phyloP scores from a whole-genome alignment of 2,797 vertebrate species.

The Rhinogobio ventralis region DNA sequence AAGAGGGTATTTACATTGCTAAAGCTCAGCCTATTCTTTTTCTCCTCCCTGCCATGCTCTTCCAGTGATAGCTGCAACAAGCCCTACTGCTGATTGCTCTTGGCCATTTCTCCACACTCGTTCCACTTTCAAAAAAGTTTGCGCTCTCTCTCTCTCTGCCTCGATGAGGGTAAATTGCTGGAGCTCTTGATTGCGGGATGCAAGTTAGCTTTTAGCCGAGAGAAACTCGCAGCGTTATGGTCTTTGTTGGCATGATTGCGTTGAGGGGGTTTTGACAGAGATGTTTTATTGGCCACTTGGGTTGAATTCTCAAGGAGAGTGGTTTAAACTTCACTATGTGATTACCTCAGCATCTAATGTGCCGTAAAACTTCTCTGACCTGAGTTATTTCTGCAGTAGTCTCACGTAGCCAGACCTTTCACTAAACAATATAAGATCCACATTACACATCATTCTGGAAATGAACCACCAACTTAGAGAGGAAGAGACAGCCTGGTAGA shows the following conservation, averaged over 20 bases:
- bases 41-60: conserved; percentile 12
- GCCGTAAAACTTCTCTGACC: conserved; percentile 14
- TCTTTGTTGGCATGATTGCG: conserved; percentile 43
- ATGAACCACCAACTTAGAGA: background rate
- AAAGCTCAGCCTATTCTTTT: conserved; percentile 39
- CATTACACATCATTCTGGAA: conserved; percentile 9
- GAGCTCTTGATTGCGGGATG: conserved; percentile 43
- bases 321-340: conserved; percentile 26
- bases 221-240: conserved; percentile 23
- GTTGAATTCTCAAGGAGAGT: conserved; percentile 45
- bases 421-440: background rate
- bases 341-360: conserved; percentile 34
- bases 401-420: conserved; percentile 1
- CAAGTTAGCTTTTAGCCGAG: conserved; percentile 41
- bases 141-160: conserved; percentile 6
- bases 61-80: conserved; percentile 35
- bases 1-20: conserved; percentile 50
- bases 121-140: conserved; percentile 40
- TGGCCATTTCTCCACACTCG: conserved; percentile 11
- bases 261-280: conserved; percentile 34
- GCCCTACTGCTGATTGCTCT: conserved; percentile 40
- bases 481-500: background rate
- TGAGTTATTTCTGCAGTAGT: conserved; percentile 21
- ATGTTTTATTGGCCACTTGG: conserved; percentile 45
- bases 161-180: conserved; percentile 36